phyloP scores from a whole-genome alignment of 2,113 vertebrate species.

The Megaceryle maxima region DNA sequence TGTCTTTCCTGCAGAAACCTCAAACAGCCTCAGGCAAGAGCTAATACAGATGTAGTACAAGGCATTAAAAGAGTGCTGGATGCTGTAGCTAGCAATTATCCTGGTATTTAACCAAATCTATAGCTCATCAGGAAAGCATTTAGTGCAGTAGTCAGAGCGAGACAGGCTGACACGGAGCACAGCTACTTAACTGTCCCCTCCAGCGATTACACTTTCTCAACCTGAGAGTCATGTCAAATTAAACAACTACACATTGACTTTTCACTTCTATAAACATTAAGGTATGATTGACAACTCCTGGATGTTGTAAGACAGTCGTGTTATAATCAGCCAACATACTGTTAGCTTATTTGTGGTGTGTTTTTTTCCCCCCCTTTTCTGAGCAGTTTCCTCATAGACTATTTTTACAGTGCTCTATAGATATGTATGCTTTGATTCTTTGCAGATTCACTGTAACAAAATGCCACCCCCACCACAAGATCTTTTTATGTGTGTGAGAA shows the following conservation, averaged over 20 bases:
- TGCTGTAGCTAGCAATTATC: slow-evolving; percentile 86
- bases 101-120: slow-evolving; percentile 89
- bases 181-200: slow-evolving; percentile 83
- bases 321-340: not conserved
- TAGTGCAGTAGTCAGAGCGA: slow-evolving; percentile 76
- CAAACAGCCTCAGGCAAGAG: slow-evolving; percentile 84
- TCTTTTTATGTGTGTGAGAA: not conserved
- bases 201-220: slow-evolving; percentile 76
- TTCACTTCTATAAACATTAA: slow-evolving; percentile 77
- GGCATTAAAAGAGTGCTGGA: slow-evolving; percentile 78
- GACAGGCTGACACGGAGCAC: slow-evolving; percentile 78
- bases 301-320: slow-evolving; percentile 35
- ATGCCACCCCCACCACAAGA: accelerated
- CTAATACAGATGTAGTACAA: slow-evolving; percentile 91
- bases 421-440: not conserved
- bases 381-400: not conserved
- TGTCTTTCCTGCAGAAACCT: slow-evolving; percentile 72
- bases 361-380: not conserved
- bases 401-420: not conserved
- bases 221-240: slow-evolving; percentile 79
- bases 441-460: not conserved
- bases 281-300: slow-evolving; percentile 77
- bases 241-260: slow-evolving; percentile 83
- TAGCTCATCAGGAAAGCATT: slow-evolving; percentile 79
- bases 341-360: not conserved